Evolutionary conservation across 2,888 invertebrate genomes (phyloP), one percentile per base, ranked within the genome.

Genomic region (Cephus rjabovi): DNA sequence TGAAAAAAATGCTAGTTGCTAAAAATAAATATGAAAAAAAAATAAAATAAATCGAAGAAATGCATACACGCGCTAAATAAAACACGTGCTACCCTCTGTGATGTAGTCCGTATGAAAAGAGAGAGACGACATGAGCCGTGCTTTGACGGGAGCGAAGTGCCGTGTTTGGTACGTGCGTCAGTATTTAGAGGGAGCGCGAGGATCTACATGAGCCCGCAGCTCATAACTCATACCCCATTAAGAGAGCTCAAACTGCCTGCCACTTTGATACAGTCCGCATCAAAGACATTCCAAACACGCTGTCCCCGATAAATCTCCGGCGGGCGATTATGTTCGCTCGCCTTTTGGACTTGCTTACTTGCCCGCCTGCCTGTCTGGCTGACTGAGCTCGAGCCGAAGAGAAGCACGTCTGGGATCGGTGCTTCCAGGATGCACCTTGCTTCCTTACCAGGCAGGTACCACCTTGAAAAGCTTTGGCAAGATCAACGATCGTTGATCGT

Each of bases 221-320:
- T 74, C 87, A 90, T 91, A 90, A 91, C 89, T 91, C 90, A 90
- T 90, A 88, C 87, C 88, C 90, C 90, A 90, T 90, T 91, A 91
- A 89, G 89, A 84, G 86, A 84, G 82, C 86, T 86, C 86, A 84
- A 87, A 88, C 86, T 86, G 87, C 83, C 83, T 86, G 85, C 87
- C 86, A 89, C 90, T 90, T 90, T 90, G 89, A 90, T 90, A 90
- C 86, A 88, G 87, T 87, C 86, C 82, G 81, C 89, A 89, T 90
- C 90, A 90, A 90, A 91, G 90, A 85, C 90, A 90, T 90, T 90
- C 90, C 88, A 83, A 77, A 79, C 80, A 79, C 79, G 79, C 77
- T 84, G 83, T 80, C 83, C 83, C 80, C 87, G 87, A 87, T 89
- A 88, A 87, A 87, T 88, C 88, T 87, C 73, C 69, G 76, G 76